A percentile compares a stretch with the other conserved stretches of the same genome.
phyloP scores from a whole-genome alignment of 2,797 vertebrate species.

The Oophaga sylvatica region DNA sequence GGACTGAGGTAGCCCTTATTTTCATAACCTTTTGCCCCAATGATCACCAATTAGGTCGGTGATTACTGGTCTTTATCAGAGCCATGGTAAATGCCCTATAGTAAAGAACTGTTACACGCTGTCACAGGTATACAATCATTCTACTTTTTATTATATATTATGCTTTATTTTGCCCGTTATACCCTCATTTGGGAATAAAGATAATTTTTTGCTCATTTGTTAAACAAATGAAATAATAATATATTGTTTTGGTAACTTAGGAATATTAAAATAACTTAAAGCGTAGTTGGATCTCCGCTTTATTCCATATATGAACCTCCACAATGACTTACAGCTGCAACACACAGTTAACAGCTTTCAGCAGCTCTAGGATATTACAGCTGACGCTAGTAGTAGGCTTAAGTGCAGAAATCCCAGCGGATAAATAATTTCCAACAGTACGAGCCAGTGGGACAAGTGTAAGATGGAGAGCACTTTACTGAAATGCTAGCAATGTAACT shows the following conservation, averaged over 20 bases:
- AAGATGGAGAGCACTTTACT: slow-evolving; percentile 39
- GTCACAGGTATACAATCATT: no score
- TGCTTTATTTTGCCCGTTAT: background rate
- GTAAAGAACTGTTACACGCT: no score
- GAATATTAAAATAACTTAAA: background rate
- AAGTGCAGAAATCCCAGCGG: slow-evolving; percentile 30
- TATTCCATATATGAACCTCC: slow-evolving; percentile 1
- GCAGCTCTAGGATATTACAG: slow-evolving; percentile 15
- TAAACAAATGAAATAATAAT: background rate
- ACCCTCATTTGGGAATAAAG: background rate
- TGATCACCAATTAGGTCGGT: no score
- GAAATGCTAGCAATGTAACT: slow-evolving; percentile 45
- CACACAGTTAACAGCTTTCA: slow-evolving; percentile 12
- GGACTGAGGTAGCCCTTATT: no score
- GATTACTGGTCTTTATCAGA: no score
- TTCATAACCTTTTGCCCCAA: no score
- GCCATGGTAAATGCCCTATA: no score
- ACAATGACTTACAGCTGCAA: background rate
- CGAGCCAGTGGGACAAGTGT: slow-evolving; percentile 29
- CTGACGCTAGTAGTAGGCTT: slow-evolving; percentile 28
- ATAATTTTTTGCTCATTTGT: background rate
- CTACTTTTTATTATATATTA: no score
- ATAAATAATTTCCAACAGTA: slow-evolving; percentile 28
- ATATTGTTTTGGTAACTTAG: background rate
- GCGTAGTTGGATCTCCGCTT: background rate